Evolutionary conservation across 2,888 invertebrate species (phyloP).

Genomic region (Perizoma flavofasciatum): DNA sequence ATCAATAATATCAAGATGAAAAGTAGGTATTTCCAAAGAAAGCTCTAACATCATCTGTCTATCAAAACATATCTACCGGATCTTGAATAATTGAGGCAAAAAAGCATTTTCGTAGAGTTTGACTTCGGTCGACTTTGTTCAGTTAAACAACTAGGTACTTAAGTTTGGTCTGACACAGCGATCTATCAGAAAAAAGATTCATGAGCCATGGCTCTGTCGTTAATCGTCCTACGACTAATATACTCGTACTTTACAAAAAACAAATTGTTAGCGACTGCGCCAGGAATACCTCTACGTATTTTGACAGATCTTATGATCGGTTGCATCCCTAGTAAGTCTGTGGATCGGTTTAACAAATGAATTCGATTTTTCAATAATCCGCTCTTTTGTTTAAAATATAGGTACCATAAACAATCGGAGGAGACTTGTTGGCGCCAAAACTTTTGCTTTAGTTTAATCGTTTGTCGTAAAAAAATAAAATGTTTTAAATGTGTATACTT

Average conservation of each 20-base stretch:
- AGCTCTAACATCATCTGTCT: slow-evolving; percentile 36
- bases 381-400: slow-evolving; percentile 3
- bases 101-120: slow-evolving; percentile 14
- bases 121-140: slow-evolving; percentile 22
- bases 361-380: slow-evolving; percentile 23
- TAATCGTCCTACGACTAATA: slow-evolving; percentile 19
- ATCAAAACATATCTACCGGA: slow-evolving; percentile 33
- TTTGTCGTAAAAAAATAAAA: neutral
- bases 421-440: slow-evolving; percentile 20
- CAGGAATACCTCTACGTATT: neutral
- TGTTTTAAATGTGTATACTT: too few relatives aligned
- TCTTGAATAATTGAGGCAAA: slow-evolving; percentile 24
- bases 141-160: slow-evolving; percentile 25
- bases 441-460: slow-evolving; percentile 5
- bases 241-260: slow-evolving; percentile 26
- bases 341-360: too few relatives aligned
- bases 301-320: too few relatives aligned
- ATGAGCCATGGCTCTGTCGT: slow-evolving; percentile 14
- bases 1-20: slow-evolving; percentile 28
- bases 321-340: too few relatives aligned
- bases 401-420: neutral
- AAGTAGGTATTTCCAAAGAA: slow-evolving; percentile 37
- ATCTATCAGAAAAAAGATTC: slow-evolving; percentile 5
- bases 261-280: slow-evolving; percentile 18
- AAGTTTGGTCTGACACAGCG: neutral